phyloP scores from a whole-genome alignment of 1,140 invertebrate genomes.

The Drosophila repletoides region DNA sequence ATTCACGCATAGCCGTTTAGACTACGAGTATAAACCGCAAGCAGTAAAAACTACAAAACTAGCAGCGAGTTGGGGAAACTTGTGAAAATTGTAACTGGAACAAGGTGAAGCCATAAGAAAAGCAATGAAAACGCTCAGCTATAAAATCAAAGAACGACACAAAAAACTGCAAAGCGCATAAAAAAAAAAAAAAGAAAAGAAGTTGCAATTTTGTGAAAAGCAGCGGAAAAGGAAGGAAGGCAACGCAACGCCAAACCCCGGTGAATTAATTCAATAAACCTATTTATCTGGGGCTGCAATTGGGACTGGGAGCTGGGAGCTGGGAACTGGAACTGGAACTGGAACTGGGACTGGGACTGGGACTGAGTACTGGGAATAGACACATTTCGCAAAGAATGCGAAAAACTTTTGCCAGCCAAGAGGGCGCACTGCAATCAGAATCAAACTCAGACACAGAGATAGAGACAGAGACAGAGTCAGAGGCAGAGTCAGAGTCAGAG shows the following conservation, averaged over 20 bases:
- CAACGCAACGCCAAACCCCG: constrained; percentile 16
- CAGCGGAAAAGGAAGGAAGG: constrained; percentile 12
- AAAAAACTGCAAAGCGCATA: constrained; percentile 39
- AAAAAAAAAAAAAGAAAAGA: constrained; percentile 23
- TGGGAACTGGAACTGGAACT: constrained; percentile 2
- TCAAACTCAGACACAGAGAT: too few relatives aligned
- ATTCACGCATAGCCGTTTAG: neutral
- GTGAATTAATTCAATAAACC: constrained; percentile 77
- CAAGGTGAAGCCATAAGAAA: constrained; percentile 25
- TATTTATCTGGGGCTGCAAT: constrained; percentile 63
- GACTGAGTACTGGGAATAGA: constrained; percentile 30
- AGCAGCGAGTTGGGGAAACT: neutral
- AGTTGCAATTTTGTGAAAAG: constrained; percentile 43
- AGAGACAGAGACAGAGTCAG: constrained; percentile 11
- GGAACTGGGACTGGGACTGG: neutral
- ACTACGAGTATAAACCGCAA: neutral
- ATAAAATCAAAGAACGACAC: constrained; percentile 40
- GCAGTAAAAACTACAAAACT: neutral
- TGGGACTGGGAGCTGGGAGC: constrained; percentile 16
- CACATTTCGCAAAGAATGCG: constrained; percentile 62
- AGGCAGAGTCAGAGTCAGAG: constrained; percentile 48
- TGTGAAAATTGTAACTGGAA: constrained; percentile 11
- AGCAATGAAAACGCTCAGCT: constrained; percentile 15
- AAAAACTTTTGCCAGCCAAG: constrained; percentile 67
- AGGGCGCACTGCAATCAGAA: constrained; percentile 67